These are phyloP conservation scores for Pseudeuparius sepicola DNA, from an alignment of 2,888 invertebrate species.

Conservation along the genomic window DNA sequence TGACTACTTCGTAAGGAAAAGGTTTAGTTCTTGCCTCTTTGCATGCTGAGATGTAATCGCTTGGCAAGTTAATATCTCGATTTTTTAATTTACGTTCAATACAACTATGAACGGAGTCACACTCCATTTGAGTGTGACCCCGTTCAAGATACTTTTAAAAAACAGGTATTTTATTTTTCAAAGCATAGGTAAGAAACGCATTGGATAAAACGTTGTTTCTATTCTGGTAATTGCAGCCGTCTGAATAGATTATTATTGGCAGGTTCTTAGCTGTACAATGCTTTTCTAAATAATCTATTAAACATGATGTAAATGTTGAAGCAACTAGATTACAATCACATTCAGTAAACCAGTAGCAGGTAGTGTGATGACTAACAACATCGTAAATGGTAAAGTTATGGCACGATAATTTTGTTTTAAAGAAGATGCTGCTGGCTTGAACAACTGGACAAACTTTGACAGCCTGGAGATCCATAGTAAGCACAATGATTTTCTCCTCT, in stretches of 20 bases:
- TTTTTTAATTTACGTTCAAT: slow-evolving; percentile 14
- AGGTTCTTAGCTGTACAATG: too few relatives aligned
- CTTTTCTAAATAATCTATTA: background rate
- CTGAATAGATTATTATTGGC: slow-evolving; percentile 14
- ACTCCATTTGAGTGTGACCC: too few relatives aligned
- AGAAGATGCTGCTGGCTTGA: slow-evolving; percentile 10
- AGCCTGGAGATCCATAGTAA: slow-evolving; percentile 10
- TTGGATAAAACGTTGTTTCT: slow-evolving; percentile 13
- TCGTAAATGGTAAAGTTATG: too few relatives aligned
- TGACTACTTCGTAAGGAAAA: slow-evolving; percentile 3
- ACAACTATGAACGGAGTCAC: slow-evolving; percentile 15
- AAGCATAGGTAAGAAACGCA: slow-evolving; percentile 12
- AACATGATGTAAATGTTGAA: slow-evolving; percentile 1
- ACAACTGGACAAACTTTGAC: slow-evolving; percentile 9
- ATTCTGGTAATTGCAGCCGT: slow-evolving; percentile 18
- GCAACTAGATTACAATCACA: slow-evolving; percentile 4
- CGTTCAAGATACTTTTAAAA: slow-evolving; percentile 15
- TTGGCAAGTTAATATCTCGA: slow-evolving; percentile 17
- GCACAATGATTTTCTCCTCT: slow-evolving; percentile 6
- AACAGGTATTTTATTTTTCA: slow-evolving; percentile 9
- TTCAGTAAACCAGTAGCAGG: slow-evolving; percentile 11
- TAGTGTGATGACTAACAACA: slow-evolving; percentile 7
- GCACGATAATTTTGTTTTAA: slow-evolving; percentile 8
- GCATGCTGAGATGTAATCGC: slow-evolving; percentile 15
- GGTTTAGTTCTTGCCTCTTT: slow-evolving; percentile 11